Evolutionary conservation across 2,797 vertebrate genomes (phyloP).

Genomic region (Pseudomugil tenellus): DNA sequence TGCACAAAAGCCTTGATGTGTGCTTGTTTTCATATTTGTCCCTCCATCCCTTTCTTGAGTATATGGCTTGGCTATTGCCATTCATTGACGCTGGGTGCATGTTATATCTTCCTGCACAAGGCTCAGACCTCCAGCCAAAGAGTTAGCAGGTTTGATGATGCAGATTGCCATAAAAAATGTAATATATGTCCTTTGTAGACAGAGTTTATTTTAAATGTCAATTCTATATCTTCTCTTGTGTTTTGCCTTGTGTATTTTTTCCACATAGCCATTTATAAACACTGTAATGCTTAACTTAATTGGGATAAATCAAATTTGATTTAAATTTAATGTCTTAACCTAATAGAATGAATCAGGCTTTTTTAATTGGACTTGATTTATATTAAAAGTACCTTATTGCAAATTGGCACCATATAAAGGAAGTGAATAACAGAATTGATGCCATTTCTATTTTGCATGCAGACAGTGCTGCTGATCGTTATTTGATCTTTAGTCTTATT

Average conservation of each 20-base stretch:
- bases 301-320: no score
- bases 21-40: slow-evolving; percentile 8
- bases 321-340: not conserved
- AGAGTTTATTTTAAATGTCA: not conserved
- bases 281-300: no score
- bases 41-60: slow-evolving; percentile 2
- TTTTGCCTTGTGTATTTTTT: not conserved
- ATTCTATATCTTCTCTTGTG: no score
- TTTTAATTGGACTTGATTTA: not conserved
- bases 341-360: not conserved
- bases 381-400: not conserved
- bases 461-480: no score
- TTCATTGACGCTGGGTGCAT: slow-evolving; percentile 7
- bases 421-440: not conserved
- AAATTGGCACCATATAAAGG: not conserved
- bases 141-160: not conserved
- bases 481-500: no score
- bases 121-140: no score
- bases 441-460: no score
- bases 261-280: not conserved
- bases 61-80: slow-evolving; percentile 1
- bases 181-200: not conserved
- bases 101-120: not conserved
- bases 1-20: not conserved
- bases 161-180: not conserved